Evolutionary conservation across 2,797 vertebrate genomes (phyloP), one percentile per base, ranked within the genome.

Genomic region (Denticeps clupeoides): DNA sequence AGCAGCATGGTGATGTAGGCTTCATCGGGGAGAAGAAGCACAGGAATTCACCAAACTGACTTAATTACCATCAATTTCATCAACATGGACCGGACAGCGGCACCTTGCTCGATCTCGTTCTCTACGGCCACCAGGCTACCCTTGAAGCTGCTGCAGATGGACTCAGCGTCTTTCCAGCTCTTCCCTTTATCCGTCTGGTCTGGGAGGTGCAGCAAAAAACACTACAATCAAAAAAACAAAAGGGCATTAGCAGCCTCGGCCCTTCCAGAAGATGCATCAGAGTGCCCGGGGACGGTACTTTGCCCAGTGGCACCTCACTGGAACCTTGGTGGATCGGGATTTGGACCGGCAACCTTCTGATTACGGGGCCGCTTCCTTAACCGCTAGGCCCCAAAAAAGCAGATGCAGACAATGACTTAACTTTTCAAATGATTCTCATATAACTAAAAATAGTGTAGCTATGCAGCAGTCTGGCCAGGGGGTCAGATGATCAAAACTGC

Each of bases 1-100:
- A 97, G 86, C 77, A 92, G 81, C 89, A 97, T 91, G 56, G 88
- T 91, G 72, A 96, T 82, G 75, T 89, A 95, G 62, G 91, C 93
- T 83, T 67, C 23, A 63, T 61, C 25, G 26, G 48, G 45, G 43
- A 54, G 32, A 57, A 10, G 51, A 64, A 42, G 42, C 10, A 12
- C 3, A 15, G n/a, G n/a, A n/a, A n/a, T n/a, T n/a, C n/a, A n/a
- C n/a, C n/a, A n/a, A n/a, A n/a, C n/a, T n/a, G n/a, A n/a, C n/a
- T n/a, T n/a, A n/a, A n/a, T n/a, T n/a, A n/a, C n/a, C n/a, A n/a
- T n/a, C n/a, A n/a, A n/a, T n/a, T n/a, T n/a, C n/a, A n/a, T n/a
- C n/a, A n/a, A n/a, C 37, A 5, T 23, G 42, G 27, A 18, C 8
- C 5, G 15, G 7, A 38, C 45, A 35, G 21, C 26, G 3, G 3